Conservation (phyloP, 2,888 invertebrate genomes). For the Idaea biselata region DNA sequence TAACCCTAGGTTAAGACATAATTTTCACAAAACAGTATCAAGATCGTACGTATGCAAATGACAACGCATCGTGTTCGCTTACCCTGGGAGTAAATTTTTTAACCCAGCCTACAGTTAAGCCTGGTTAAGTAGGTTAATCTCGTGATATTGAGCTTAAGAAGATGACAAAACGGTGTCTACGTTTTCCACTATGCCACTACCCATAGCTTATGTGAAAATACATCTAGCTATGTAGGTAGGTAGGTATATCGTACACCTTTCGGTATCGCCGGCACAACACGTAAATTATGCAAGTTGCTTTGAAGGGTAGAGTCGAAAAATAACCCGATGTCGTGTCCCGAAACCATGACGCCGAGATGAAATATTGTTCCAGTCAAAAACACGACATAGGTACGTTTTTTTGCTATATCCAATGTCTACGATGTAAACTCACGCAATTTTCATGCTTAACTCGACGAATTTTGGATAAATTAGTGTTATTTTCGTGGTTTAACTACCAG, state of each 20-base stretch:
- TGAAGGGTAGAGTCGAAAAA: slow-evolving; percentile 49
- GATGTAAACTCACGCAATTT: slow-evolving; percentile 44
- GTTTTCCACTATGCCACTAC: not conserved
- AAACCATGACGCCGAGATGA: slow-evolving; percentile 55
- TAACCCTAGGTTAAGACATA: too few relatives aligned
- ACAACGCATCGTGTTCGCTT: too few relatives aligned
- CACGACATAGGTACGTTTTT: slow-evolving; percentile 48
- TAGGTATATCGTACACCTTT: slow-evolving; percentile 13
- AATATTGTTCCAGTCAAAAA: slow-evolving; percentile 59
- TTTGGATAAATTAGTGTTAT: slow-evolving; percentile 18
- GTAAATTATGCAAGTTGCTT: slow-evolving; percentile 50
- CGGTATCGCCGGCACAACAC: slow-evolving; percentile 24
- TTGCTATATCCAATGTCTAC: slow-evolving; percentile 38
- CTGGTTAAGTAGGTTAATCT: too few relatives aligned
- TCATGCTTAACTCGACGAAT: slow-evolving; percentile 34
- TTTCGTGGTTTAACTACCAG: slow-evolving; percentile 6
- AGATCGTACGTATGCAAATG: too few relatives aligned
- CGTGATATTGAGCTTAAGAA: too few relatives aligned
- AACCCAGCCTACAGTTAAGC: too few relatives aligned
- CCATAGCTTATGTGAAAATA: not conserved
- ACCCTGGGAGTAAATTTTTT: too few relatives aligned
- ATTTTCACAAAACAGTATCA: too few relatives aligned
- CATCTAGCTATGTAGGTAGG: slow-evolving; percentile 9
- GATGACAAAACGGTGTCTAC: not conserved
- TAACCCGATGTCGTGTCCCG: slow-evolving; percentile 49